A percentile compares a stretch with the other conserved stretches of the same genome.
These are phyloP conservation scores for Cryptomyrus ogoouensis DNA, from an alignment of 2,113 vertebrate genomes.

Conservation along the genomic window DNA sequence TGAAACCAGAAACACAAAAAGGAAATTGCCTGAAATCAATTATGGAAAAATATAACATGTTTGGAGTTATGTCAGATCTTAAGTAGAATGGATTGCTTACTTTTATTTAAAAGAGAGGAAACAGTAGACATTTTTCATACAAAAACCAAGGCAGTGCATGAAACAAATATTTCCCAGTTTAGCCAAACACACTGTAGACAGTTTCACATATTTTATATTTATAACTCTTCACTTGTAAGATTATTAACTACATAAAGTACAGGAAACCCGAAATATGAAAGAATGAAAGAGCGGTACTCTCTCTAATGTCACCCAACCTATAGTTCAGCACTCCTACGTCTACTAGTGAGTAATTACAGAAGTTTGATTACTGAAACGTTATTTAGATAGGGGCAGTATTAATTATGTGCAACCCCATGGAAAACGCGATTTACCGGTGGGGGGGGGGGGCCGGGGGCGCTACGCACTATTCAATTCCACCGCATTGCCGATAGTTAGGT, in stretches of 20 bases:
- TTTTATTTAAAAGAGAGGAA: neutral
- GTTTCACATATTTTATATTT: neutral
- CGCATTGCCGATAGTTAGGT: conserved; percentile 2
- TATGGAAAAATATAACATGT: neutral
- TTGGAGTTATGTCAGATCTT: neutral
- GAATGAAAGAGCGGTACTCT: neutral
- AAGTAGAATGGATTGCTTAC: neutral
- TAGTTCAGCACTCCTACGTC: neutral
- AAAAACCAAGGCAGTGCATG: neutral
- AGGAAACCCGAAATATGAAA: neutral
- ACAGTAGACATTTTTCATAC: neutral
- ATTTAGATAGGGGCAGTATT: neutral
- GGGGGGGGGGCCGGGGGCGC: neutral
- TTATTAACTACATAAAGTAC: neutral
- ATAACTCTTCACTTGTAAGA: neutral
- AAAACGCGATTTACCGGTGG: neutral
- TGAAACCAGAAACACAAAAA: neutral
- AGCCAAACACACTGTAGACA: neutral
- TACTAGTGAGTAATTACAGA: neutral
- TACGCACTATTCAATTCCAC: conserved; percentile 12
- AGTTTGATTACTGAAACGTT: neutral
- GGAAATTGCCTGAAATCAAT: neutral
- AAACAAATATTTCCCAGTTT: neutral
- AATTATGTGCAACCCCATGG: neutral
- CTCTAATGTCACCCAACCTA: neutral